These are phyloP conservation scores for Nansenia antarctica DNA, from an alignment of 2,113 vertebrate species.

Conservation along the genomic window DNA sequence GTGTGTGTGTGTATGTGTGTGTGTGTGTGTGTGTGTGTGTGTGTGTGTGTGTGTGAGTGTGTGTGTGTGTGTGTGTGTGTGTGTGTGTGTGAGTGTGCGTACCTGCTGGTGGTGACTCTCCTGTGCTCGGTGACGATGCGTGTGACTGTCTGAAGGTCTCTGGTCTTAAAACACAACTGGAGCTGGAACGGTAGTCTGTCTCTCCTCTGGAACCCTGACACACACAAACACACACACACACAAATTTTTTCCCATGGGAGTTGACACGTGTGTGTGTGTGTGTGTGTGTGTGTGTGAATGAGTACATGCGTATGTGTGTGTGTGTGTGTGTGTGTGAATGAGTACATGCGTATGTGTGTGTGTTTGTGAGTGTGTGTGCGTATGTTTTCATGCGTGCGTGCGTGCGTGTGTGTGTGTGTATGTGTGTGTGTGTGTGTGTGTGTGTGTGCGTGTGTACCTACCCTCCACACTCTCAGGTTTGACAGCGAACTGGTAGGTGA, in stretches of 20 bases:
- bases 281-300: neutral
- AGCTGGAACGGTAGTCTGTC: conserved; percentile 71
- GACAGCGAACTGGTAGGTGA: conserved; percentile 76
- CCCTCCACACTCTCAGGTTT: conserved; percentile 62
- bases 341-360: conserved; percentile 49
- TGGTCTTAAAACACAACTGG: conserved; percentile 72
- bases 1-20: neutral
- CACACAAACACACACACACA: conserved; percentile 2
- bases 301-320: no score
- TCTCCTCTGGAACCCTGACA: conserved; percentile 61
- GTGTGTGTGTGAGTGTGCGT: neutral
- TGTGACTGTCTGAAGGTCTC: conserved; percentile 67
- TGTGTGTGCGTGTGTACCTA: conserved; percentile 36
- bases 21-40: neutral
- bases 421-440: neutral
- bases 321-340: neutral
- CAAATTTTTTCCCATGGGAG: neutral
- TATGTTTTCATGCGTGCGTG: no score
- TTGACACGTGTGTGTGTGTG: neutral
- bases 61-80: neutral
- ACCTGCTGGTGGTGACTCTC: conserved; percentile 69
- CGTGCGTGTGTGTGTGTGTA: no score
- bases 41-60: neutral
- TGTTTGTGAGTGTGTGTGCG: neutral
- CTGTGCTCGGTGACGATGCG: conserved; percentile 71